phyloP scores from a whole-genome alignment of 2,888 invertebrate genomes.

The Ptycholaimellus sp. region DNA sequence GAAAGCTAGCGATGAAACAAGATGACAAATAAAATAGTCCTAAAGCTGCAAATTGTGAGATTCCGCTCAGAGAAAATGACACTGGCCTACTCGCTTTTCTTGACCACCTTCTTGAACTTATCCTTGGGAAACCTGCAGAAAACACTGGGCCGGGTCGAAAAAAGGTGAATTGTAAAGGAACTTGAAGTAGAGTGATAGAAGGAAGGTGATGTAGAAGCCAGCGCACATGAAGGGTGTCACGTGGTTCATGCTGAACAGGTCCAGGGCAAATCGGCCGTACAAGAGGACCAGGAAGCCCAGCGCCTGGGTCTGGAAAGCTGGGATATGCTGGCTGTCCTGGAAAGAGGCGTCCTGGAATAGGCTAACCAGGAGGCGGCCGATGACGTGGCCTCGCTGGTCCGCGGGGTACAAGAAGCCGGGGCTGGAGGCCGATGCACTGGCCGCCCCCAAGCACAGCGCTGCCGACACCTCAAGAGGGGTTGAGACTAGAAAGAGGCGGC shows the following conservation, averaged over 20 bases:
- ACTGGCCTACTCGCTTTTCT: no score
- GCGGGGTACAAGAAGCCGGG: background rate
- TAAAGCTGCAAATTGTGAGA: no score
- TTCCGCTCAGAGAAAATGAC: no score
- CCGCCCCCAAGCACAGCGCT: conserved; percentile 1
- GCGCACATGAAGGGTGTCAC: conserved; percentile 17
- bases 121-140: no score
- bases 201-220: conserved; percentile 19
- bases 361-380: conserved; percentile 4
- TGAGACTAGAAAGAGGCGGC: no score
- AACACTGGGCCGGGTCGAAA: no score
- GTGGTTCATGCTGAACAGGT: conserved; percentile 10
- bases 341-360: background rate
- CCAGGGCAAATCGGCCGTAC: conserved; percentile 9
- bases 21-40: no score
- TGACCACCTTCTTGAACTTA: no score
- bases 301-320: conserved; percentile 15
- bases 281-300: conserved; percentile 11
- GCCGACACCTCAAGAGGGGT: no score
- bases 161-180: no score
- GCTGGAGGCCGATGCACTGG: background rate
- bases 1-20: no score
- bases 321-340: background rate
- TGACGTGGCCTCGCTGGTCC: conserved; percentile 4
- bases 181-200: conserved; percentile 14